phyloP scores from a whole-genome alignment of 2,113 vertebrate genomes.

The Reinhardtius hippoglossoides region DNA sequence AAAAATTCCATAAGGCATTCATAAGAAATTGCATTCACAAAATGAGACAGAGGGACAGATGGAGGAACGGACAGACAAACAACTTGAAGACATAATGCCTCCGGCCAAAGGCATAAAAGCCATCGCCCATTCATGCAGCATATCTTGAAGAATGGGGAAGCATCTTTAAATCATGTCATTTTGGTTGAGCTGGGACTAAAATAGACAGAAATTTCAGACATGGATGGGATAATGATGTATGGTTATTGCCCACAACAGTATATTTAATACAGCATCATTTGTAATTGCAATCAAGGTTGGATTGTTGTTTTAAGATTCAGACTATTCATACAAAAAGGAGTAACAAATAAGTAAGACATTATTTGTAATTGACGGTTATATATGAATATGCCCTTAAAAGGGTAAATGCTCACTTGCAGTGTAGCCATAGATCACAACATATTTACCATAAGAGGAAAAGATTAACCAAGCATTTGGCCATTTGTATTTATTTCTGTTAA shows the following conservation, averaged over 20 bases:
- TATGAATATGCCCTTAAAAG: no score
- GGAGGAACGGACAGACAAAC: not conserved
- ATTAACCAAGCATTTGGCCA: no score
- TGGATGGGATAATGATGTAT: not conserved
- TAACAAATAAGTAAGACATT: no score
- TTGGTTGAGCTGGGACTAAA: constrained; percentile 3
- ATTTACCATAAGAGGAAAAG: not conserved
- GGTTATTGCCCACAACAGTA: constrained; percentile 1
- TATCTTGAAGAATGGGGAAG: no score
- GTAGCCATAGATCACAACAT: not conserved
- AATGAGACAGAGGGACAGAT: not conserved
- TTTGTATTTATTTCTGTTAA: not conserved
- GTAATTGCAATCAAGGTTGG: not conserved
- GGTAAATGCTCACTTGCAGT: not conserved
- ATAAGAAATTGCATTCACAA: no score
- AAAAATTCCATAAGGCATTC: no score
- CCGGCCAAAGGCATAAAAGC: not conserved
- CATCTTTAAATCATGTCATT: constrained; percentile 1
- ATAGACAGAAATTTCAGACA: not conserved
- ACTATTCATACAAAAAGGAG: not conserved
- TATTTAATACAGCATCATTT: constrained; percentile 12
- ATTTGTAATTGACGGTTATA: no score
- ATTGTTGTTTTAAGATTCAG: not conserved
- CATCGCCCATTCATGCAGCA: not conserved
- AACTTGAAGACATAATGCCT: not conserved